Evolutionary conservation across 1,140 invertebrate genomes (phyloP), one percentile per base, ranked within the genome.

Genomic region (Adelges cooleyi): DNA sequence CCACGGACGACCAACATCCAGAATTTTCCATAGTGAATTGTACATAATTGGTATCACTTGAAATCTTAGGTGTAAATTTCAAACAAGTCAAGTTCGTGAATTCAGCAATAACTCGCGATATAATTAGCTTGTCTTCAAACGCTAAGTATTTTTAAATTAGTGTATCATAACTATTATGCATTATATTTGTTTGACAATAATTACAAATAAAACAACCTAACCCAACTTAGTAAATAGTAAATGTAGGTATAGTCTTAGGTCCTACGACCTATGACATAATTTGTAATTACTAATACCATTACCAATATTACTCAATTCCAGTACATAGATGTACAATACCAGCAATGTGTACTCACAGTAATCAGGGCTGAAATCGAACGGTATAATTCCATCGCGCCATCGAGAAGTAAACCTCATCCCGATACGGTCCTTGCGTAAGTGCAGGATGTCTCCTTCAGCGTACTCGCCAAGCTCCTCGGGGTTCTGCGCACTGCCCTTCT

Each of bases 381-480:
- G 86, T 8, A 90, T 79, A 2, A 82, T 74, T 4, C 83, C 86
- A 1, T 80, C 77, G 0, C 81, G 79, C 86, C 86, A 89, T 9
- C 81, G 74, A 0, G 78, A 76, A 13, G 80, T 74, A 1, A 79
- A 78, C 22, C 77, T 76, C 0, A 88, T 67, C 1, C 86, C 86
- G 66, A 88, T 89, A n/a, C 83, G n/a, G 3, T 48, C 33, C 8
- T 50, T 25, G 2, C 27, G 50, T 10, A 62, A 83, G 67, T 86
- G 80, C 1, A 87, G 72, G 38, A 89, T 88, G 69, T 89, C 87
- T 13, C 87, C 87, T 71, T 89, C 84, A 1, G 79, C 76, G 69
- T 88, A 89, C 15, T 78, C 79, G 5, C 86, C 85, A 68, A 86
- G 73, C 71, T 89, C 87, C 71, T 89, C 87, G 0, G 86, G 85